Evolutionary conservation across 2,797 vertebrate genomes (phyloP).

Genomic region (Ceryle rudis): DNA sequence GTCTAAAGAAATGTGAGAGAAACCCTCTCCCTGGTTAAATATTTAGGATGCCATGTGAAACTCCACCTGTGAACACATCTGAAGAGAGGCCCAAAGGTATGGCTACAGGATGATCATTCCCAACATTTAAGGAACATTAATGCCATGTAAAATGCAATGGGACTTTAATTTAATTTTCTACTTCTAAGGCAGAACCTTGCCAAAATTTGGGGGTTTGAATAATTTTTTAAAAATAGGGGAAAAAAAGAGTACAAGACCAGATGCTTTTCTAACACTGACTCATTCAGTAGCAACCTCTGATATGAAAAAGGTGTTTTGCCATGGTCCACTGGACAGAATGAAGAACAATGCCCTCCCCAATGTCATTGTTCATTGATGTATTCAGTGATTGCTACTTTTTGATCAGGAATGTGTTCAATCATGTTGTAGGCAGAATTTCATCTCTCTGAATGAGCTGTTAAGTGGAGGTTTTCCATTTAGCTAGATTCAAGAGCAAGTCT

Average conservation of each 20-base stretch:
- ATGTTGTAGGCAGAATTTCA: slow-evolving; percentile 16
- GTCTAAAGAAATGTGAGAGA: neutral
- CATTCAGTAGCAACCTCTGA: neutral
- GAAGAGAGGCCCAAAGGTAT: neutral
- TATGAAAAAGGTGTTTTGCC: slow-evolving; percentile 19
- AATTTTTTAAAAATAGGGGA: neutral
- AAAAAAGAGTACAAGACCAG: neutral
- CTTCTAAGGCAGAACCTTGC: neutral
- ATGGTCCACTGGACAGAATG: slow-evolving; percentile 28
- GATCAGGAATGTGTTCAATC: slow-evolving; percentile 14
- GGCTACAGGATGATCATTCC: neutral
- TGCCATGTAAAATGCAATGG: neutral
- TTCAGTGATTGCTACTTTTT: slow-evolving; percentile 31
- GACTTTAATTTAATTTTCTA: neutral
- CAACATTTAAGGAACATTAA: neutral
- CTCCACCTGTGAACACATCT: neutral
- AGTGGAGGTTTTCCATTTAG: slow-evolving; percentile 41
- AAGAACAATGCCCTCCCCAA: slow-evolving; percentile 11
- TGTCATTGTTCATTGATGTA: slow-evolving; percentile 41
- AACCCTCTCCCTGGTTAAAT: neutral
- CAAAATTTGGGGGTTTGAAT: neutral
- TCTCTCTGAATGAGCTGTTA: slow-evolving; percentile 22
- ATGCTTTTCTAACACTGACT: neutral
- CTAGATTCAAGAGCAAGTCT: slow-evolving; percentile 9
- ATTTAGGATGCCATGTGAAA: neutral